Evolutionary conservation across 2,797 vertebrate species (phyloP).

Genomic region (Cyclura pinguis): DNA sequence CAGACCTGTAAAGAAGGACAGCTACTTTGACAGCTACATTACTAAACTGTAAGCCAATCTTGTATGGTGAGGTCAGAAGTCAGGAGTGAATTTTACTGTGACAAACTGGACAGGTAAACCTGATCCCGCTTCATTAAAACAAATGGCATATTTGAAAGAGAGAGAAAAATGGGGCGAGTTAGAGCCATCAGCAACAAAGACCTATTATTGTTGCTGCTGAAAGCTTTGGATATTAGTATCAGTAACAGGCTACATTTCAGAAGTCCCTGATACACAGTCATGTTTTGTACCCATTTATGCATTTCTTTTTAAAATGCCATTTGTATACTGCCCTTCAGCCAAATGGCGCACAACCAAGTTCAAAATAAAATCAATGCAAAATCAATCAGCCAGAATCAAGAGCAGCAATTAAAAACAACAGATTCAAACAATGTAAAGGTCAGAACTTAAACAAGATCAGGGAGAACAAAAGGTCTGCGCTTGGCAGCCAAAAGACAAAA

Average conservation of each 20-base stretch:
- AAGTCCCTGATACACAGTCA: not conserved
- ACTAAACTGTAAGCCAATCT: not conserved
- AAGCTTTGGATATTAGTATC: not conserved
- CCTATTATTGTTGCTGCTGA: not conserved
- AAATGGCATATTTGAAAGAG: not conserved
- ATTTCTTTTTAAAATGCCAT: not conserved
- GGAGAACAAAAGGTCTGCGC: not conserved
- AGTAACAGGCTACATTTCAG: not conserved
- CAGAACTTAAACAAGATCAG: not conserved
- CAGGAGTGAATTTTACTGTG: not conserved
- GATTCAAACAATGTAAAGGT: not conserved
- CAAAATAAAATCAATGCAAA: not conserved
- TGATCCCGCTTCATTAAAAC: not conserved
- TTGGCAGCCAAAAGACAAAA: not conserved
- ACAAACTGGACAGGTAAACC: not conserved
- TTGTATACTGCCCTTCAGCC: not conserved
- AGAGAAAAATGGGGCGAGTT: not conserved
- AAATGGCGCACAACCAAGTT: not conserved
- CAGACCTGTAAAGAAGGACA: not conserved
- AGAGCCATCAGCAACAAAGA: not conserved
- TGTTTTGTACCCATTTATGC: not conserved
- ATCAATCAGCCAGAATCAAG: not conserved
- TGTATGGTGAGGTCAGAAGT: not conserved
- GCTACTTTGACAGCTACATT: not conserved
- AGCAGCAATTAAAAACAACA: not conserved